Evolutionary conservation across 2,113 vertebrate genomes (phyloP).

Genomic region (Pseudorasbora parva): DNA sequence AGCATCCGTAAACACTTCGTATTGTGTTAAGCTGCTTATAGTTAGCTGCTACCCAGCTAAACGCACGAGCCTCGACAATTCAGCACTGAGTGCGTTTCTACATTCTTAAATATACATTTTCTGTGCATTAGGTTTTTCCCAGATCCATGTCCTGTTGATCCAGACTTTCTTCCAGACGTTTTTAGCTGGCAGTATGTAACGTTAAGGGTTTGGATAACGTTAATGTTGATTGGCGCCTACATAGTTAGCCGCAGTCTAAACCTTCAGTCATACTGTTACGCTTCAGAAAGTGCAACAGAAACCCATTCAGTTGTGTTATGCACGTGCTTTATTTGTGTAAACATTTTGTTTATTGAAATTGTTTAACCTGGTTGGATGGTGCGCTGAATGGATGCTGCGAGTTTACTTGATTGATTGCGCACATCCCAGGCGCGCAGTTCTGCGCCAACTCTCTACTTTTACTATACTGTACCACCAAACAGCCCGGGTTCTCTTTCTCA

Average conservation of each 20-base stretch:
- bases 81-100: neutral
- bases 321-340: neutral
- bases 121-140: neutral
- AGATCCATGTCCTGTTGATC: neutral
- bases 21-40: conserved; percentile 41
- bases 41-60: conserved; percentile 6
- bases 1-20: conserved; percentile 35
- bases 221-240: conserved; percentile 29
- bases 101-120: neutral
- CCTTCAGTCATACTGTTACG: neutral
- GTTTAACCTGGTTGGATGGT: neutral
- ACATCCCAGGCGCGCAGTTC: neutral
- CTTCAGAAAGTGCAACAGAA: neutral
- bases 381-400: conserved; percentile 19
- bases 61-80: neutral
- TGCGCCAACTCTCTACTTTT: neutral
- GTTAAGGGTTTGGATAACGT: neutral
- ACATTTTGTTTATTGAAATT: neutral
- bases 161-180: neutral
- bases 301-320: no score
- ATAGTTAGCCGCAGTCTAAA: conserved; percentile 36
- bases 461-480: neutral
- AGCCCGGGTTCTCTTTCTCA: no score
- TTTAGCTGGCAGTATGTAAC: neutral
- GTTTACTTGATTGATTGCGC: conserved; percentile 18